Evolutionary conservation across 2,797 vertebrate genomes (phyloP).

Genomic region (Cryptoblepharus egeriae): DNA sequence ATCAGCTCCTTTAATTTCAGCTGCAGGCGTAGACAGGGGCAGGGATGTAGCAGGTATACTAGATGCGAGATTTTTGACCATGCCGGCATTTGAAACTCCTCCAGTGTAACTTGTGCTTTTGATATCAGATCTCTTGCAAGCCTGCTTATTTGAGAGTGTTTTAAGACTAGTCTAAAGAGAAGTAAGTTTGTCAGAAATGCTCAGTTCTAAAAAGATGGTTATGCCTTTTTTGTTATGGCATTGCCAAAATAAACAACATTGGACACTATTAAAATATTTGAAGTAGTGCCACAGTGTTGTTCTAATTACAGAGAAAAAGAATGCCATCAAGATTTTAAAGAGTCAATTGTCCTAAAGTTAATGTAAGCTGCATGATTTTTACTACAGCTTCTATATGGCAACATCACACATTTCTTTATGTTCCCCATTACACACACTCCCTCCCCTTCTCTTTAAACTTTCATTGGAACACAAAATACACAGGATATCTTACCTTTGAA

Average conservation of each 20-base stretch:
- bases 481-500: slow-evolving; percentile 73
- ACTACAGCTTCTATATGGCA: neutral
- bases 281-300: neutral
- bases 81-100: slow-evolving; percentile 63
- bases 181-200: slow-evolving; percentile 52
- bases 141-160: slow-evolving; percentile 73
- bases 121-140: slow-evolving; percentile 63
- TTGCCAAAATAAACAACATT: neutral
- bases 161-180: slow-evolving; percentile 74
- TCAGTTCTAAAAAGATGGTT: slow-evolving; percentile 29
- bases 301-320: neutral
- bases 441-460: slow-evolving; percentile 29
- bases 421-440: neutral
- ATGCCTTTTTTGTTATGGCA: neutral
- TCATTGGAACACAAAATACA: slow-evolving; percentile 7
- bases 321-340: neutral
- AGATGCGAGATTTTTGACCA: slow-evolving; percentile 56
- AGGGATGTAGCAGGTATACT: slow-evolving; percentile 51
- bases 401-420: neutral
- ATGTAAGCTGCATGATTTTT: neutral
- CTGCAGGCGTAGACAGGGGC: slow-evolving; percentile 56
- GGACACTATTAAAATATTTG: neutral
- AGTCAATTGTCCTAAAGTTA: neutral
- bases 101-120: slow-evolving; percentile 54
- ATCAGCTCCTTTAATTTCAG: slow-evolving; percentile 68